phyloP scores from a whole-genome alignment of 2,113 vertebrate species.

The Ctenomys sociabilis region DNA sequence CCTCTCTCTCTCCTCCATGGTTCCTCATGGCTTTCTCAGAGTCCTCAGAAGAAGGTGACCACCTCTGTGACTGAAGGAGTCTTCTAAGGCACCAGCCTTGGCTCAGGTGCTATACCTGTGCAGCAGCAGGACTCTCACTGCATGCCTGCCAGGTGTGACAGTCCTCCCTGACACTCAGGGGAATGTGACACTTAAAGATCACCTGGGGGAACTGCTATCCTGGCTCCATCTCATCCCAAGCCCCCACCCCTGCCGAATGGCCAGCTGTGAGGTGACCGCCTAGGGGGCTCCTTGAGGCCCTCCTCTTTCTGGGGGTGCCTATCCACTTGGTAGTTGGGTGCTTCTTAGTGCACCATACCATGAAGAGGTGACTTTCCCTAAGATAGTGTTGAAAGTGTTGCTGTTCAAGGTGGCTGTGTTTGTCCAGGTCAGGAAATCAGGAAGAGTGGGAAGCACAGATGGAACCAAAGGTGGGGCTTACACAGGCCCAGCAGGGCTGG shows the following conservation, averaged over 20 bases:
- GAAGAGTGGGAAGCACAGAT: not conserved
- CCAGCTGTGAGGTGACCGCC: not conserved
- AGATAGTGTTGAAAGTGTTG: not conserved
- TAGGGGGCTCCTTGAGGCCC: not conserved
- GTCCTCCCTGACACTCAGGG: accelerated
- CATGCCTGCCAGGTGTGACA: accelerated
- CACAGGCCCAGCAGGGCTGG: not conserved
- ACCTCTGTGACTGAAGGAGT: not conserved
- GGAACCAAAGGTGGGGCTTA: accelerated
- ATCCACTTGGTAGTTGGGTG: accelerated
- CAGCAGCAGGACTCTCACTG: accelerated
- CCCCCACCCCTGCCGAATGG: not conserved
- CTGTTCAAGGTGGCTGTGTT: not conserved
- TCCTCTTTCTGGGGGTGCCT: not conserved
- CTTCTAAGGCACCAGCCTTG: no score
- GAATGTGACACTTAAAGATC: not conserved
- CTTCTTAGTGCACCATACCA: accelerated
- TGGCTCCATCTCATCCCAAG: not conserved
- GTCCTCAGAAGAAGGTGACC: not conserved
- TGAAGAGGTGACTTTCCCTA: not conserved
- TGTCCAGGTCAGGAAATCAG: not conserved
- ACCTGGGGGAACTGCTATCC: not conserved
- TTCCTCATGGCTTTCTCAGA: not conserved
- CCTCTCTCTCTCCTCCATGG: accelerated
- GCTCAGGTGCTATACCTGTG: accelerated